Evolutionary conservation across 2,113 vertebrate species (phyloP), one percentile per base, ranked within the genome.

Genomic region (Lasiurus borealis): DNA sequence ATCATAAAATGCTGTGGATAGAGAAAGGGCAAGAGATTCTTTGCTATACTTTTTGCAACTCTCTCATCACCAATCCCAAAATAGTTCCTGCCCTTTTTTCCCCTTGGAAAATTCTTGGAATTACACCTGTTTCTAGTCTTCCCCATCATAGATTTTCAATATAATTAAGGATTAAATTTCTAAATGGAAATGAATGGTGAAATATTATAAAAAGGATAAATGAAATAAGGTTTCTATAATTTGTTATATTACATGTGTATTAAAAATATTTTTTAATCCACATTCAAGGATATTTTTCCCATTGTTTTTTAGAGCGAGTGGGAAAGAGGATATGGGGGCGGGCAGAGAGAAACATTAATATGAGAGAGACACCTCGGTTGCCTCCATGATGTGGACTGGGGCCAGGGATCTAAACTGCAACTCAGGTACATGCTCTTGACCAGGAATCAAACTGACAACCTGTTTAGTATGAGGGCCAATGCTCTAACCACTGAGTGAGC

Each of bases 181-280:
- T 90, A 95, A 77, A 48, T 86, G 54, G 78, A 89, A 90, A 89
- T 31, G 11, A 93, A 85, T 50, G 23, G 13, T 68, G 3, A 92
- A 84, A 73, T 59, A 90, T 36, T 81, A 68, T 23, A 62, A 46
- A 72, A 64, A 46, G 6, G 7, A 62, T 88, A 50, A 84, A 25
- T 85, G 25, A 59, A 64, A 48, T 54, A 87, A 85, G 11, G 11
- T 62, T 85, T 87, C 68, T 85, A 62, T 71, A 59, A 44, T 82
- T 25, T 57, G 40, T 62, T 75, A 68, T 69, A 48, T 76, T 62
- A 27, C 59, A 62, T 62, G 25, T 62, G 10, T 27, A 62, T 62
- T 62, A 62, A 62, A 19, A 62, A 62, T 62, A 62, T 62, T 62
- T 27, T 62, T 62, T 59, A 10, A 62, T 62, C 25, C 25, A 27